These are phyloP conservation scores for Trichacis sp. DNA, from an alignment of 2,888 invertebrate species.

Conservation along the genomic window DNA sequence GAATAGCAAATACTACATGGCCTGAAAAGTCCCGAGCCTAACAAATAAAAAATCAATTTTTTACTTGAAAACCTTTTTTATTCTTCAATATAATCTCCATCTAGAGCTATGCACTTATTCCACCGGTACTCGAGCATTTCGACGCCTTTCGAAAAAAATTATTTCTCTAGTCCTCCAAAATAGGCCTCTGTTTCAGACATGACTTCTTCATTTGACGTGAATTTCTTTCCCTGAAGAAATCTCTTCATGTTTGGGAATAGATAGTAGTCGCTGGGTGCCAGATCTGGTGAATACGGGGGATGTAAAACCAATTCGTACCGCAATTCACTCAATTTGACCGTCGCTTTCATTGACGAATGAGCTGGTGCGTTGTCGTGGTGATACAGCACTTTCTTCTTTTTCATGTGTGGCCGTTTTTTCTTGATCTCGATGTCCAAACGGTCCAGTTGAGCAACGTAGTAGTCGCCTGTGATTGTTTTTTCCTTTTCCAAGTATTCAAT, in stretches of 20 bases:
- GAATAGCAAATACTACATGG: constrained; percentile 16
- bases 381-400: constrained; percentile 44
- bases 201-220: constrained; percentile 31
- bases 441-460: constrained; percentile 39
- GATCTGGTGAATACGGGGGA: constrained; percentile 44
- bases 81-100: constrained; percentile 40
- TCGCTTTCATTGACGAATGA: constrained; percentile 14
- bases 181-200: constrained; percentile 10
- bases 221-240: constrained; percentile 35
- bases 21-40: constrained; percentile 33
- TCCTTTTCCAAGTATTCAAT: constrained; percentile 56
- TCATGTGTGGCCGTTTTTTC: constrained; percentile 48
- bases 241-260: constrained; percentile 40
- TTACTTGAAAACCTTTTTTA: constrained; percentile 18
- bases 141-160: constrained; percentile 25
- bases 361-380: constrained; percentile 42
- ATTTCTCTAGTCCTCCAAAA: constrained; percentile 14
- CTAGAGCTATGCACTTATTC: constrained; percentile 21
- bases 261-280: constrained; percentile 50
- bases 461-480: constrained; percentile 39
- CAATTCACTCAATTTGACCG: constrained; percentile 21
- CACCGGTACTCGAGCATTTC: constrained; percentile 39
- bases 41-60: constrained; percentile 25
- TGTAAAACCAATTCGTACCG: constrained; percentile 29
- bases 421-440: constrained; percentile 45